Evolutionary conservation across 1,140 invertebrate genomes (phyloP), one percentile per base, ranked within the genome.

Genomic region (Eriosoma lanigerum): DNA sequence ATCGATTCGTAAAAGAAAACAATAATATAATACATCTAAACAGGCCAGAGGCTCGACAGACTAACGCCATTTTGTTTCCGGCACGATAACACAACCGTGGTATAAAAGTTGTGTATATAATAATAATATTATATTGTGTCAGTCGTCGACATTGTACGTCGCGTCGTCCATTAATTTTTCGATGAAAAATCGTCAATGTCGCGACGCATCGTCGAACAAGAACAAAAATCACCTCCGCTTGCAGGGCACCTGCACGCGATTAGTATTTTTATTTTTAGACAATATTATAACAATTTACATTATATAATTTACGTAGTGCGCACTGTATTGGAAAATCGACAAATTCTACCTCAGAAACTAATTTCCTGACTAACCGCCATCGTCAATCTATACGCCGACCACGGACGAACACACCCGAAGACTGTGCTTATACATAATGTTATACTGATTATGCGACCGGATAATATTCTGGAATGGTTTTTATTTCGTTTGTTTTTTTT

Each of bases 121-220:
- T 38, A 38, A 38, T 38, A 38, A 38, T 38, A 38, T 38, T 3
- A 8, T 38, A 38, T 38, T 38, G 8, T 38, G 32, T 38, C 3
- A 4, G 32, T 38, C n/a, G 56, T 26, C 56, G 54, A 56, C 52
- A 60, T 12, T 29, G 15, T 24, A 12, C 26, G 64, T 21, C 32
- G 15, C 64, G 4, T 5, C 15, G 46, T 21, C 46, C 46, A 70
- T 70, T 70, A 70, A 70, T 70, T 26, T 50, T 48, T 19, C 46
- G 66, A 70, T 50, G 66, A 70, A 48, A 70, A 70, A 70, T 70
- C 66, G 66, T 70, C 66, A 54, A 54, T 3, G 52, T n/a, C 52
- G 52, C n/a, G 46, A 26, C 66, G 32, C 13, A 38, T 6, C 44
- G 64, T 12, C 44, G 66, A 70, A 21, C 66, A 50, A 70, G 15